Conservation (phyloP, 92 coral and sea anemone species). For the Phenganax subtilis region DNA sequence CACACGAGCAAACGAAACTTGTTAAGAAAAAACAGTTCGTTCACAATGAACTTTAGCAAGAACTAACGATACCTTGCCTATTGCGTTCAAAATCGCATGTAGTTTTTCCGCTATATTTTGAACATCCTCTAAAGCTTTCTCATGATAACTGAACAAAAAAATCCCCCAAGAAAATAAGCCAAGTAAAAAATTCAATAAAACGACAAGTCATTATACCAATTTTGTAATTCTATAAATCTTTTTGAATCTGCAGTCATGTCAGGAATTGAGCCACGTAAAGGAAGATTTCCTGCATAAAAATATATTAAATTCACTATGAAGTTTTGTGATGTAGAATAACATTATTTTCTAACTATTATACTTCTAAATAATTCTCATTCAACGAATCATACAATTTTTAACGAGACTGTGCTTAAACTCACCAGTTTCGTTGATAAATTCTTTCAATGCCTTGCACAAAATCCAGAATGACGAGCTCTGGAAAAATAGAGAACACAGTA, state of each 20-base stretch:
- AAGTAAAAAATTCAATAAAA: not conserved
- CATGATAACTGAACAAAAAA: conserved; percentile 62
- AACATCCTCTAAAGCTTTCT: conserved; percentile 75
- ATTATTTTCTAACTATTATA: not conserved
- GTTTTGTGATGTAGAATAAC: not conserved
- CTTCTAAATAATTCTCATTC: not conserved
- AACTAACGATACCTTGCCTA: conserved; percentile 66
- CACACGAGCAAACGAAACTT: no score
- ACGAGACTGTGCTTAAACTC: not conserved
- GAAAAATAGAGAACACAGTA: conserved; percentile 1
- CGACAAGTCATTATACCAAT: conserved; percentile 46
- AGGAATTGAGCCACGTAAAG: conserved; percentile 92
- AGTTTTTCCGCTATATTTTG: conserved; percentile 72
- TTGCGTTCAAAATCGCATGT: conserved; percentile 61
- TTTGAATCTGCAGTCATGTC: conserved; percentile 98
- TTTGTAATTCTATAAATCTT: conserved; percentile 81
- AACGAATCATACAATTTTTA: not conserved
- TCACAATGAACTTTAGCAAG: not conserved
- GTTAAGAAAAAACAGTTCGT: no score
- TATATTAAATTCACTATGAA: not conserved
- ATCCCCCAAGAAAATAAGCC: not conserved
- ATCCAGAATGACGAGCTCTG: conserved; percentile 96
- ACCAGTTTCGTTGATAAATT: conserved; percentile 91
- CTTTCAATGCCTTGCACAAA: conserved; percentile 73
- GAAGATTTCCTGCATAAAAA: conserved; percentile 60